phyloP scores from a whole-genome alignment of 1,140 invertebrate species.

The Conopomorpha cramerella region DNA sequence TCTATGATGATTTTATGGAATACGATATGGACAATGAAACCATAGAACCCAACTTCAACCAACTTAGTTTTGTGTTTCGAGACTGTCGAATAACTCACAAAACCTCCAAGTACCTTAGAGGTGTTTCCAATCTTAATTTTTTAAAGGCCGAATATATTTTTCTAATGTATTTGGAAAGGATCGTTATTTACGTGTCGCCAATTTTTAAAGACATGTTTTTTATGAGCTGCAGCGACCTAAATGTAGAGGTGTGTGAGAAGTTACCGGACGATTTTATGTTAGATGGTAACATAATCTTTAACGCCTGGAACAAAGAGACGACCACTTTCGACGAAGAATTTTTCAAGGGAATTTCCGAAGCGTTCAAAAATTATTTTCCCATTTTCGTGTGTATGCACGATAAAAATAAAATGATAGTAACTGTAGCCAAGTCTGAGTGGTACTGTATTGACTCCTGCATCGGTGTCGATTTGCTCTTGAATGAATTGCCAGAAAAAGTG shows the following conservation, averaged over 20 bases:
- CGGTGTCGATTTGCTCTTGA: conserved; percentile 5
- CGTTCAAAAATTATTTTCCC: conserved; percentile 12
- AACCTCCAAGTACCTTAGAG: conserved; percentile 6
- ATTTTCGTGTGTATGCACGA: conserved; percentile 12
- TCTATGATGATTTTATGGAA: conserved; percentile 1
- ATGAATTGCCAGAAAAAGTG: conserved; percentile 8
- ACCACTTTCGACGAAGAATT: conserved; percentile 9
- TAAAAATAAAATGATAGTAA: conserved; percentile 8
- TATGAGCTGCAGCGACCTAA: conserved; percentile 7
- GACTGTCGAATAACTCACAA: conserved; percentile 11
- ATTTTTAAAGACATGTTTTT: conserved; percentile 7
- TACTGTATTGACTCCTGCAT: conserved; percentile 12
- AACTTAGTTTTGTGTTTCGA: conserved; percentile 7
- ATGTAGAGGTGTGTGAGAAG: conserved; percentile 5
- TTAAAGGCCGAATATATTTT: conserved; percentile 13
- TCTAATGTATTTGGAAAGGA: conserved; percentile 13
- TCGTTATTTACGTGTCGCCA: conserved; percentile 11
- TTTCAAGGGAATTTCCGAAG: conserved; percentile 5
- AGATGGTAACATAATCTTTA: conserved; percentile 12
- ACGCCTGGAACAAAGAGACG: conserved; percentile 11
- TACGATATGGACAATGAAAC: not conserved
- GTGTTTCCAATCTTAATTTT: conserved; percentile 9
- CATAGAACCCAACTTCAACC: conserved; percentile 8
- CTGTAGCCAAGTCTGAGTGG: conserved; percentile 7
- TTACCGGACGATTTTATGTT: conserved; percentile 13